Conservation (phyloP, 2,888 invertebrate species). For the Pelosia muscerda region DNA sequence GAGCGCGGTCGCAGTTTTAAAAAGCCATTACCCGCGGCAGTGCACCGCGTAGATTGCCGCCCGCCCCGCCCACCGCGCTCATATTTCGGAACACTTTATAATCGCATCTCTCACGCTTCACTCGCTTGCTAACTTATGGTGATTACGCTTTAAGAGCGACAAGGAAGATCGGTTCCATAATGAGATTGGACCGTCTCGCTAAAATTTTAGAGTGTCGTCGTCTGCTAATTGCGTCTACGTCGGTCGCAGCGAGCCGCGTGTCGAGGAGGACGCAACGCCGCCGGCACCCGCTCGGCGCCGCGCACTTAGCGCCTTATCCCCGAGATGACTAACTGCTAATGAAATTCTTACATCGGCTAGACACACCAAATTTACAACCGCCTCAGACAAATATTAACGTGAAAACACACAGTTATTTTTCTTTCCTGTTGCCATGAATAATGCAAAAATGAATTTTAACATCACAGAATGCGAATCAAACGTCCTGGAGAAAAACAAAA, state of each 20-base stretch:
- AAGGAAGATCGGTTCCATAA: constrained; percentile 85
- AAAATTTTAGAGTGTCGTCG: constrained; percentile 85
- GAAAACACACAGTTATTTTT: constrained; percentile 53
- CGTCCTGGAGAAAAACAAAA: constrained; percentile 78
- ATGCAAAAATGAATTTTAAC: constrained; percentile 66
- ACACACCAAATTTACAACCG: constrained; percentile 55
- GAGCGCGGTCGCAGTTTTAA: constrained; percentile 87
- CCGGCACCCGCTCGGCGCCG: constrained; percentile 45
- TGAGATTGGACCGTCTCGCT: constrained; percentile 85
- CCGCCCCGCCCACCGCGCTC: constrained; percentile 67
- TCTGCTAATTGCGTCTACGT: constrained; percentile 80
- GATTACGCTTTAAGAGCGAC: constrained; percentile 86
- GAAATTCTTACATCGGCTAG: constrained; percentile 65
- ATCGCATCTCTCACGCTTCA: constrained; percentile 86
- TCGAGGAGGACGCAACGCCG: constrained; percentile 32
- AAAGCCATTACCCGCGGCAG: constrained; percentile 85
- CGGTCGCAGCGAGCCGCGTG: constrained; percentile 53
- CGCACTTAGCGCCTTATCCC: constrained; percentile 59
- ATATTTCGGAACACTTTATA: constrained; percentile 87
- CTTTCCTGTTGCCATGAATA: constrained; percentile 53
- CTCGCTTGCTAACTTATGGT: constrained; percentile 85
- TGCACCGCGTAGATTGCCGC: constrained; percentile 84
- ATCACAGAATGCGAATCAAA: constrained; percentile 75
- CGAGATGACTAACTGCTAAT: constrained; percentile 68
- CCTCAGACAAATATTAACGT: constrained; percentile 46